Conservation (phyloP, 1,140 invertebrate species). For the Sarcophaga bullata region DNA sequence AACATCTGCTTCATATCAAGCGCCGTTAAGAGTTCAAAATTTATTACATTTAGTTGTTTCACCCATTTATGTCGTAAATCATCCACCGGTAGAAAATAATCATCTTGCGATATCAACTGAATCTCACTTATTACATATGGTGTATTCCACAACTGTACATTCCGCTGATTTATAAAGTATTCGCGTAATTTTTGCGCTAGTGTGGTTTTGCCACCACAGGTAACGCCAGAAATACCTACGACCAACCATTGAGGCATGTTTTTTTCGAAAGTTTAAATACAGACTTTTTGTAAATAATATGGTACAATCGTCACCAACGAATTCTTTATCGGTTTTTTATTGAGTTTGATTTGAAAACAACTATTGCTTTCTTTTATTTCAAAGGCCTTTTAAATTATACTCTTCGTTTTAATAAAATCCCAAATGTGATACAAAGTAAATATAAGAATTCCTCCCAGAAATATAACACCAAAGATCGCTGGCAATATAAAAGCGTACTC, state of each 20-base stretch:
- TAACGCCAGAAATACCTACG: conserved; percentile 80
- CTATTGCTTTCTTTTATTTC: not conserved
- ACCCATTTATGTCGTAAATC: conserved; percentile 75
- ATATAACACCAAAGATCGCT: conserved; percentile 71
- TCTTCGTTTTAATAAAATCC: conserved; percentile 53
- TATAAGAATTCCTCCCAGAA: conserved; percentile 73
- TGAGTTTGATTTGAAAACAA: not conserved
- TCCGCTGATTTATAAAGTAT: conserved; percentile 61
- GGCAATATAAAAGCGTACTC: conserved; percentile 72
- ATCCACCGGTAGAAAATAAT: conserved; percentile 78
- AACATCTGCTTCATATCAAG: conserved; percentile 81
- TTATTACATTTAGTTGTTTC: conserved; percentile 76
- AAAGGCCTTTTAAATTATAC: conserved; percentile 24
- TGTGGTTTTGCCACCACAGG: conserved; percentile 84
- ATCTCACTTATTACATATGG: conserved; percentile 67
- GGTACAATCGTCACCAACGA: not conserved
- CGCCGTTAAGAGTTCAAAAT: conserved; percentile 80
- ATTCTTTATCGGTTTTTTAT: not conserved
- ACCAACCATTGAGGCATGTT: conserved; percentile 72
- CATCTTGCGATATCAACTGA: conserved; percentile 77
- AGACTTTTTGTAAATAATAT: not conserved
- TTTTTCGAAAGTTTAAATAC: not conserved
- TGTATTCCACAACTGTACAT: conserved; percentile 55
- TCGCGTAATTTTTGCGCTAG: conserved; percentile 71
- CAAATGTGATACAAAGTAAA: conserved; percentile 74